Evolutionary conservation across 2,797 vertebrate genomes (phyloP).

Genomic region (Fringilla coelebs): DNA sequence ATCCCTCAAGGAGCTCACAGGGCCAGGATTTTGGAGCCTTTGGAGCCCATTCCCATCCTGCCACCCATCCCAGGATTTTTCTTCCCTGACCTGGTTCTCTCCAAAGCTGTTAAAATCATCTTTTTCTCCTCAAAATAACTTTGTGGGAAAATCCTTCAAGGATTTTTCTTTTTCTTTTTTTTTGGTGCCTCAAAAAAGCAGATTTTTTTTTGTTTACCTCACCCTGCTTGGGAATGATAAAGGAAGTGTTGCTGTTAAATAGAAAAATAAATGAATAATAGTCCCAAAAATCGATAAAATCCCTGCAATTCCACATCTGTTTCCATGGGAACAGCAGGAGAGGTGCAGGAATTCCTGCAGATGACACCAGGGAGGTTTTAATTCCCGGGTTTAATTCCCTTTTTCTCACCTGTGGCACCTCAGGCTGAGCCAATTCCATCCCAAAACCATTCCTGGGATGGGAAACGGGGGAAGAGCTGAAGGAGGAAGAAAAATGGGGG

Average conservation of each 20-base stretch:
- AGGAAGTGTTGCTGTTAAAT: not conserved
- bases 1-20: too few relatives aligned
- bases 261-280: fast-evolving
- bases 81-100: not conserved
- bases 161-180: not conserved
- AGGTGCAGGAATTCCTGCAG: not conserved
- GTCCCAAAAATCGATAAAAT: not conserved
- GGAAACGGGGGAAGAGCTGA: fast-evolving
- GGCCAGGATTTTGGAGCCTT: too few relatives aligned
- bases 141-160: not conserved
- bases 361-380: not conserved
- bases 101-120: not conserved
- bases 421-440: not conserved
- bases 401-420: not conserved
- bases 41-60: not conserved
- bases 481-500: not conserved
- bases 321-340: conserved; percentile 65
- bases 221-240: not conserved
- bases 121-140: not conserved
- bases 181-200: not conserved
- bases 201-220: not conserved
- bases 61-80: not conserved
- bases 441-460: not conserved
- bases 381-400: not conserved
- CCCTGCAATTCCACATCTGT: conserved; percentile 30